These are phyloP conservation scores for Hippocampus comes DNA, from an alignment of 2,113 vertebrate genomes.

Conservation along the genomic window DNA sequence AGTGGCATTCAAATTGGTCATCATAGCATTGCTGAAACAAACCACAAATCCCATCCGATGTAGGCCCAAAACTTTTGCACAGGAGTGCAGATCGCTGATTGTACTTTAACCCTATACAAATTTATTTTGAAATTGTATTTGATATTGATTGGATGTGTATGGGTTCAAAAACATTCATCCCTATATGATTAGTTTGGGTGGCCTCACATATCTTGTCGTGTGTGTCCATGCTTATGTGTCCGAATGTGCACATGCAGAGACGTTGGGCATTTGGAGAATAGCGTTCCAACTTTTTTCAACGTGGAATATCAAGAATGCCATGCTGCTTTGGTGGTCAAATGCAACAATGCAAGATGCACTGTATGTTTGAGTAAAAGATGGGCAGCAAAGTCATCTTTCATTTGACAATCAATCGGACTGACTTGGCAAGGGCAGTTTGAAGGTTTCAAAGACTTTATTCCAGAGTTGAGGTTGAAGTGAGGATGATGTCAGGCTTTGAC, in stretches of 20 bases:
- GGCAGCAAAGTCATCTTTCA: constrained; percentile 1
- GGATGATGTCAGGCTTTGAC: neutral
- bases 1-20: neutral
- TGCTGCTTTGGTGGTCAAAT: neutral
- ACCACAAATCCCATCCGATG: neutral
- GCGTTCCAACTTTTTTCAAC: neutral
- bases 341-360: constrained; percentile 54
- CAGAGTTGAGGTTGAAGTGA: constrained; percentile 7
- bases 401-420: neutral
- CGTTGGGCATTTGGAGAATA: neutral
- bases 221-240: neutral
- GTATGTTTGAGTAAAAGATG: constrained; percentile 53
- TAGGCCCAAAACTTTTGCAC: neutral
- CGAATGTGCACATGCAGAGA: neutral
- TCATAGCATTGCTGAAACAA: neutral
- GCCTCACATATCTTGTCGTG: constrained; percentile 24
- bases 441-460: neutral
- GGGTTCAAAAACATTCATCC: constrained; percentile 50
- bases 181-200: constrained; percentile 11
- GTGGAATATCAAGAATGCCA: neutral
- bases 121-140: constrained; percentile 19
- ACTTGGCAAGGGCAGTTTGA: neutral
- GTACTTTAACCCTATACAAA: neutral
- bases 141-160: constrained; percentile 34
- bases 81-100: neutral